phyloP scores from a whole-genome alignment of 1,140 invertebrate species.

The Gonioctena quinquepunctata region DNA sequence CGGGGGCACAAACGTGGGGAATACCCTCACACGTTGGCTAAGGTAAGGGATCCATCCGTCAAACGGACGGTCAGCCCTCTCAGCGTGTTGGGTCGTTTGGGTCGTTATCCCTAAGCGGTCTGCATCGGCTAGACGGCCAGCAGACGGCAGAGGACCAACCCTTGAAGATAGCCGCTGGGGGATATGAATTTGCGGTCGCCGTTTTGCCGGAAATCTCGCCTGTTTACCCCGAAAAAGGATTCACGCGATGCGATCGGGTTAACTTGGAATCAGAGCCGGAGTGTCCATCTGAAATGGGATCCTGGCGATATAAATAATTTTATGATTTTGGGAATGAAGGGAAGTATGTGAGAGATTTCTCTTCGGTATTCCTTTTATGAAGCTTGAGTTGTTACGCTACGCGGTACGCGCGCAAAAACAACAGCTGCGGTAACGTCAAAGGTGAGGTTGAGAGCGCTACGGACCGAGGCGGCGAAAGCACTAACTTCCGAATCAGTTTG shows the following conservation, averaged over 20 bases:
- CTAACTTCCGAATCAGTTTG: too few species aligned
- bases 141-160: slow-evolving; percentile 8
- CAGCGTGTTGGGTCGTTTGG: slow-evolving; percentile 17
- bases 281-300: too few species aligned
- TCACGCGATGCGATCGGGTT: slow-evolving; percentile 32
- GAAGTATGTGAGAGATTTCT: too few species aligned
- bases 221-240: slow-evolving; percentile 32
- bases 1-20: slow-evolving; percentile 8
- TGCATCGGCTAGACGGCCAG: slow-evolving; percentile 24
- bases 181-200: slow-evolving; percentile 21
- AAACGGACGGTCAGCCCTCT: slow-evolving; percentile 18
- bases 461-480: too few species aligned
- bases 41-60: slow-evolving; percentile 31
- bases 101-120: slow-evolving; percentile 21
- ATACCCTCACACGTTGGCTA: slow-evolving; percentile 25
- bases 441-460: too few species aligned
- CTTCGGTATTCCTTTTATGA: too few species aligned
- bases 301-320: too few species aligned
- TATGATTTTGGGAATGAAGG: too few species aligned
- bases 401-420: too few species aligned
- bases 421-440: too few species aligned
- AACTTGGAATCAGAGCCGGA: slow-evolving; percentile 11
- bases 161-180: slow-evolving; percentile 17
- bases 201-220: slow-evolving; percentile 37
- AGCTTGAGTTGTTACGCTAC: too few species aligned